Base-by-base conservation (phyloP, 2,888 invertebrate genomes). In the Epistrophella euchroma region DNA sequence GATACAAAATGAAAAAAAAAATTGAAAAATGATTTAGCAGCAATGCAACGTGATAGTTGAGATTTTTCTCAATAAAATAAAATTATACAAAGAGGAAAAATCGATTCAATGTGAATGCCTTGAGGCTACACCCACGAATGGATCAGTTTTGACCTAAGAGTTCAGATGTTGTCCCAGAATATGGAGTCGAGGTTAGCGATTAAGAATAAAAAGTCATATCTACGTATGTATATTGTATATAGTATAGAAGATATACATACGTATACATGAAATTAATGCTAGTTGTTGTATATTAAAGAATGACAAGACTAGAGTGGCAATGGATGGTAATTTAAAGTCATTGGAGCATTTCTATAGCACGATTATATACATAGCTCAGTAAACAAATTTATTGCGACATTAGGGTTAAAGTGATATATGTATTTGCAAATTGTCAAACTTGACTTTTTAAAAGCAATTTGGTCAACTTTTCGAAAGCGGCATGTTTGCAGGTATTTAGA, bases 91-190 rank as follows among this genome's bases (percentile, higher is more conserved):
- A 58, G 13, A 32, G 19, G 35, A 56, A 56, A 66, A 66, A 75
- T 25, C 45, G 25, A 66, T 28, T 79, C 37, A 73, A 73, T 73
- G 66, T 68, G 58, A 73, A 79, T 73, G 79, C 58, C 73, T 79
- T 32, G 0, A 11, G 22, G 73, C 66, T 66, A 73, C 66, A 68
- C 79, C 73, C 66, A 73, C 79, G 58, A 73, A 50, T 60, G n/a
- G 66, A 68, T 58, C 66, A 50, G 7, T 50, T 22, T 22, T 79
- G 68, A 79, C 79, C 79, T 22, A 40, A 79, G 52, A 66, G 79
- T 73, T 79, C 79, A 79, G 73, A 40, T 64, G 22, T 25, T 66
- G 55, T 72, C 71, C 62, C 62, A 71, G 35, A 56, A 62, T 47
- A 62, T 47, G 37, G 32, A 58, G 17, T 40, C 19, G 32, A 52